Evolutionary conservation across 1,140 invertebrate species (phyloP), one percentile per base, ranked within the genome.

Genomic region (Portunus trituberculatus): DNA sequence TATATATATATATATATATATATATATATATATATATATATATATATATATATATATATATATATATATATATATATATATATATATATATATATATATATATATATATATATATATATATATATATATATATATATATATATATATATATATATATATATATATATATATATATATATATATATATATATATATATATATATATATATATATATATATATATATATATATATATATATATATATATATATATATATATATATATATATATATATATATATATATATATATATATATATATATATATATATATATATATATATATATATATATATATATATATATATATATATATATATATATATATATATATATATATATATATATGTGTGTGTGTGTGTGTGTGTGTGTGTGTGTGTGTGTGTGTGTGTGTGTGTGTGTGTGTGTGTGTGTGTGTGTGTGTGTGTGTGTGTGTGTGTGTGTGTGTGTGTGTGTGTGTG

Each of bases 161-260:
- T 12, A 87, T n/a, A 12, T n/a, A 87, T 10, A 29, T n/a, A 16
- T n/a, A n/a, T 87, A 8, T 29, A 8, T 12, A 10, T n/a, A 91
- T 39, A 91, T 91, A 14, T 91, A n/a, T 16, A 91, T n/a, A 20
- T 31, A 91, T 46, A 31, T 91, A 31, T 91, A 31, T 91, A 31
- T 91, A 31, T 91, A 52, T 91, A 31, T 91, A 31, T 91, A 46
- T 91, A 31, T 91, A 31, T 91, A 46, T 91, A 20, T 3, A 46
- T 91, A 14, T 91, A 46, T 91, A 46, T 91, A 46, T 91, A 91
- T 91, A 46, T 91, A 46, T 91, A 46, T 91, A 46, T 91, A 46
- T 91, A 46, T 91, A 3, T 91, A 46, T 91, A 46, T 91, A 46
- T 91, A 46, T 91, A 91, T 91, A 46, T 91, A 46, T 91, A 46